Conservation (phyloP, 2,888 invertebrate species). For the Eupelmus urozonus region DNA sequence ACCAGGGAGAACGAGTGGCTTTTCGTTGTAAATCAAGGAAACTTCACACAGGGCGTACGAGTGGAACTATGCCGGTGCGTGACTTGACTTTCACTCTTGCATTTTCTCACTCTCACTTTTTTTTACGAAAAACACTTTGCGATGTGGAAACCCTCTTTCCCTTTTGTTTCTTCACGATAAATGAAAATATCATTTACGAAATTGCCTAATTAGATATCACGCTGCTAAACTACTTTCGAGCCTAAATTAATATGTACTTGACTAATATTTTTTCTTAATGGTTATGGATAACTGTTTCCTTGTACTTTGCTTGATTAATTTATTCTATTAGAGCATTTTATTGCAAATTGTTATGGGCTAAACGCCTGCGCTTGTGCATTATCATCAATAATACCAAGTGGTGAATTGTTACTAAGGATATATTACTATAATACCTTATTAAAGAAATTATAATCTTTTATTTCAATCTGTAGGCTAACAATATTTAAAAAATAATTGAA, state of each 20-base stretch:
- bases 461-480: too few relatives aligned
- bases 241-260: too few relatives aligned
- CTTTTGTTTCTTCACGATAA: too few relatives aligned
- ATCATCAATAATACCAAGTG: too few relatives aligned
- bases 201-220: constrained; percentile 15
- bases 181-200: constrained; percentile 21
- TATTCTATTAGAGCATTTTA: neutral
- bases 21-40: constrained; percentile 83
- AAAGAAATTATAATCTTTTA: too few relatives aligned
- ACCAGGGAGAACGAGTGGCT: constrained; percentile 84
- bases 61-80: constrained; percentile 87
- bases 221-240: neutral
- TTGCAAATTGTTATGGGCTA: neutral
- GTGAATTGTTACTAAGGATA: too few relatives aligned
- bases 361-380: too few relatives aligned
- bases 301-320: constrained; percentile 5
- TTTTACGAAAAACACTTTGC: neutral
- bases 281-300: constrained; percentile 2
- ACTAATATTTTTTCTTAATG: neutral
- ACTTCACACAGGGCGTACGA: constrained; percentile 84
- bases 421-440: too few relatives aligned
- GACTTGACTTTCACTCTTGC: constrained; percentile 12
- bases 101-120: constrained; percentile 11
- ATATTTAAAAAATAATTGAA: too few relatives aligned
- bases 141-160: neutral